phyloP scores from a whole-genome alignment of 1,140 invertebrate species.

The Littorina saxatilis region DNA sequence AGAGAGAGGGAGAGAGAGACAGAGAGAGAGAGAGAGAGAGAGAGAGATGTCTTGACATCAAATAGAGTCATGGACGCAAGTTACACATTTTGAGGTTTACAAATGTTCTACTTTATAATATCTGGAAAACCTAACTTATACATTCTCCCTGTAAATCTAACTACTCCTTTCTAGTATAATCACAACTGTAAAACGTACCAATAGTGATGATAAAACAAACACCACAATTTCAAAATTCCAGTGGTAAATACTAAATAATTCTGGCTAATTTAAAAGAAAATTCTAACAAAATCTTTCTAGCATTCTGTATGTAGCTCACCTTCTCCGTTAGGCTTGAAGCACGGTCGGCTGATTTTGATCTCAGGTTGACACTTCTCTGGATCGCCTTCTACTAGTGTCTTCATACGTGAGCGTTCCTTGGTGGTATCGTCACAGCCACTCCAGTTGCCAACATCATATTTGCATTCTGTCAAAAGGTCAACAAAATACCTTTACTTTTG shows the following conservation, averaged over 20 bases:
- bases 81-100: no score
- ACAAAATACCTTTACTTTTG: no score
- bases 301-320: slow-evolving; percentile 31
- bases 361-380: slow-evolving; percentile 43
- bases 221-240: no score
- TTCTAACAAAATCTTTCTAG: neutral
- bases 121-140: no score
- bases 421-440: slow-evolving; percentile 55
- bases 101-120: no score
- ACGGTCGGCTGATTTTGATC: slow-evolving; percentile 47
- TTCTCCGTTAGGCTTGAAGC: slow-evolving; percentile 51
- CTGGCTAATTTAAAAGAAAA: neutral
- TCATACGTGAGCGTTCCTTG: slow-evolving; percentile 52
- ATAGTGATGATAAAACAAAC: no score
- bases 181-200: no score
- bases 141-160: no score
- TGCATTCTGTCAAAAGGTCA: slow-evolving; percentile 52
- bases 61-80: no score
- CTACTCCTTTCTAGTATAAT: no score
- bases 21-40: neutral
- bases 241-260: neutral
- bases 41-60: no score
- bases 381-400: slow-evolving; percentile 44
- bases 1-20: neutral
- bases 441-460: slow-evolving; percentile 56